Evolutionary conservation across 2,797 vertebrate genomes (phyloP), one percentile per base, ranked within the genome.

Genomic region (Podarcis lilfordi): DNA sequence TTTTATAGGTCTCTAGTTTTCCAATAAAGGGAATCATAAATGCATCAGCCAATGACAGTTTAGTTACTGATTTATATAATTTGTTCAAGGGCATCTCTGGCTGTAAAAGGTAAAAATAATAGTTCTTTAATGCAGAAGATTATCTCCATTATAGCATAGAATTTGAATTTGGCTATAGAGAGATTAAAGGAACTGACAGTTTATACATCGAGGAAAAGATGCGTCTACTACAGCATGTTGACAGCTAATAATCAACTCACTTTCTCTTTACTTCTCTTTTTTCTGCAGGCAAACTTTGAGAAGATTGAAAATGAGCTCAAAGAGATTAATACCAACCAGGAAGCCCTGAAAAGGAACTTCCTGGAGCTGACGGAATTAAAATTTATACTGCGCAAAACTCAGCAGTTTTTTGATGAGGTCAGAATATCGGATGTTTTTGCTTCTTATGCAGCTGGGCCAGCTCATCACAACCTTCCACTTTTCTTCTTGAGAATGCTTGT

Each of bases 361-460:
- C 96, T 99, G 94, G 99, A 99, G 92, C 95, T 99, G 95, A 99
- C 98, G 0, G 99, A 99, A 95, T 97, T 99, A 92, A 99, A 99
- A 92, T 99, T 98, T 96, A 99, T 99, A 92, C 97, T 99, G 92
- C 98, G 98, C 80, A 98, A 99, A 96, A 99, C 98, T 5, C 99
- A 99, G 92, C 99, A 99, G 92, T 99, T 99, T 96, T 99, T 99
- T 93, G 98, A 99, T 89, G 99, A 99, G 98, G 99, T 99, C 97
- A 97, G 98, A 96, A 86, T 96, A 92, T 96, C 94, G 29, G 89
- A 95, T 77, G 87, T 92, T 95, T 89, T 91, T 86, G 61, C 85
- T 88, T 43, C 85, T 50, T 83, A 92, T 91, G 89, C 91, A 94
- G 90, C 91, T 85, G 93, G 68, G 76, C 27, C 92, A 19, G 92